phyloP scores from a whole-genome alignment of 2,113 vertebrate genomes.

The Actinemys pallida region DNA sequence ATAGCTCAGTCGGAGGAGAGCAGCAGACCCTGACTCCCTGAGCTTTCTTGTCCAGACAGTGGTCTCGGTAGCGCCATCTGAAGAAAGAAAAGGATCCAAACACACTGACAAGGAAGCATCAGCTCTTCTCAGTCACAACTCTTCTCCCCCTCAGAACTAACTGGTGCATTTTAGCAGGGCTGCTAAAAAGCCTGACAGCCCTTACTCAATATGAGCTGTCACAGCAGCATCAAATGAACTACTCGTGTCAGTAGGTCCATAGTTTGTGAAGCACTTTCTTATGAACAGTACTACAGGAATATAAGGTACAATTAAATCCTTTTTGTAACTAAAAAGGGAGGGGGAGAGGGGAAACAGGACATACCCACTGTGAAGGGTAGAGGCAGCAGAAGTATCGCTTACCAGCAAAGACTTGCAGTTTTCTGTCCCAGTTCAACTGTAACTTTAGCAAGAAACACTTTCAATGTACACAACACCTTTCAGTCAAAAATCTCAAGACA shows the following conservation, averaged over 20 bases:
- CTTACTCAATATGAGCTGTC: too few relatives aligned
- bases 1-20: background rate
- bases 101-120: background rate
- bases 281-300: background rate
- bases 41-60: background rate
- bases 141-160: too few relatives aligned
- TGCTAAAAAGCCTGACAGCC: too few relatives aligned
- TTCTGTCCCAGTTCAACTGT: background rate
- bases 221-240: background rate
- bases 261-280: background rate
- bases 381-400: background rate
- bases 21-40: background rate
- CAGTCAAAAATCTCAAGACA: background rate
- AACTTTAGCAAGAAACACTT: background rate
- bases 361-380: background rate
- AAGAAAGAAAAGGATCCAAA: background rate
- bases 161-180: too few relatives aligned
- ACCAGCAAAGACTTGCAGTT: background rate
- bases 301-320: background rate
- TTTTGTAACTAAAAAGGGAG: accelerated
- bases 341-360: background rate
- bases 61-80: background rate
- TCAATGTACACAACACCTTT: too few relatives aligned
- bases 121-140: too few relatives aligned
- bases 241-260: background rate